Base-by-base conservation (phyloP, 1,140 invertebrate species). In the Aphaenogaster rudis region DNA sequence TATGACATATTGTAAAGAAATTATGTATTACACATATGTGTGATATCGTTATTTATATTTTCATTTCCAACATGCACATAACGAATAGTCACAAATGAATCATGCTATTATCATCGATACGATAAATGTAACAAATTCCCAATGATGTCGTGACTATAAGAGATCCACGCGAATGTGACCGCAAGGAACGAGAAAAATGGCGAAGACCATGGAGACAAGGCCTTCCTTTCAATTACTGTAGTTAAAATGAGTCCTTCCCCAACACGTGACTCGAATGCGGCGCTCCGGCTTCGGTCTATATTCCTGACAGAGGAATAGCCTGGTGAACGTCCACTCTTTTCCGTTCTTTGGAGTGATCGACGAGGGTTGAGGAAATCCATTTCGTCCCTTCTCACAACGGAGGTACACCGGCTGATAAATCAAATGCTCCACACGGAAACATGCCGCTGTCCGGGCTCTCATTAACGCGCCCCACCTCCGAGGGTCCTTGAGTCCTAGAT, bases 401-500 rank as follows among this genome's bases (percentile, higher is more conserved):
- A 42, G 36, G 52, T 82, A 82, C 66, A 87, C 33, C 8, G 67
- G 21, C 80, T 72, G 69, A 87, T 87, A 87, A 87, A 87, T 87
- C 86, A 87, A 87, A 72, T 28, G 52, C 36, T 61, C 45, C 17
- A 9, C 57, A 28, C 39, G 39, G 57, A 71, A 82, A 59, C 48
- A 52, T 36, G 39, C 36, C 21, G 3, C 36, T 52, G 45, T 5
- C n/a, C 67, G 21, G 21, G 48, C 72, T 87, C 54, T 82, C 86
- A 71, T 87, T 82, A 82, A 48, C 33, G 2, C 45, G 21, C 9
- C 2, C 28, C 36, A 8, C 15, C 8, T 77, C 28, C 17, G 59
- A 33, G 15, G 28, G 28, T 61, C 13, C 11, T 52, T 15, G 6
- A 21, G 52, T 15, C 42, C 15, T 17, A 28, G 5, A 48, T 50